Conservation (phyloP, 2,113 vertebrate species). For the pig (Sus scrofa) region DNA sequence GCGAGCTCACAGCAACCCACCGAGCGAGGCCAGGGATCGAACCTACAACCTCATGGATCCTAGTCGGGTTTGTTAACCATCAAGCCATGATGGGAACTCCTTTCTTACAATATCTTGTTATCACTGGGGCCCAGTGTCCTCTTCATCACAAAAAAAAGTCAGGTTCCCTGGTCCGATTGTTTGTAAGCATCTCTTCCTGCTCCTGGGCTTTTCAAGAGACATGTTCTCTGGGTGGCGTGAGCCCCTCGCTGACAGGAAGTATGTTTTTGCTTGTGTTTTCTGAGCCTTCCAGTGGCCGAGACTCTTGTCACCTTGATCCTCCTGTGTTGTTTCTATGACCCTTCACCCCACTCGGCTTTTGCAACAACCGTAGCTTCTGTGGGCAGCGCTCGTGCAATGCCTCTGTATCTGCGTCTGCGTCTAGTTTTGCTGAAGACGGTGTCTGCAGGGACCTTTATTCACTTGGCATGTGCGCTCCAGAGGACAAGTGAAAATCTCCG, state of each 20-base stretch:
- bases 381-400: fast-evolving
- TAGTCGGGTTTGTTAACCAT: too few relatives aligned
- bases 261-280: neutral
- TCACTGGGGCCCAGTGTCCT: fast-evolving
- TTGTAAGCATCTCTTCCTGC: neutral
- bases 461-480: neutral
- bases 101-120: fast-evolving
- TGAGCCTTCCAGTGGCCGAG: fast-evolving
- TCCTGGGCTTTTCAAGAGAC: fast-evolving
- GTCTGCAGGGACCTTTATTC: too few relatives aligned
- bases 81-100: too few relatives aligned
- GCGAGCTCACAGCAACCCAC: too few relatives aligned
- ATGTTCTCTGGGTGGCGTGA: fast-evolving
- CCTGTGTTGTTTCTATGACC: fast-evolving
- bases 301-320: fast-evolving
- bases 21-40: too few relatives aligned
- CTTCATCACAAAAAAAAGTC: fast-evolving
- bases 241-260: neutral
- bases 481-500: fast-evolving
- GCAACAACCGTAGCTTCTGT: fast-evolving
- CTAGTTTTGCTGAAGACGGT: neutral
- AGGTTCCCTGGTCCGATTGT: neutral
- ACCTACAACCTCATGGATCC: too few relatives aligned
- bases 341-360: fast-evolving
- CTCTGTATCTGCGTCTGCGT: too few relatives aligned